A percentile compares a stretch with the other conserved stretches of the same genome.
These are phyloP conservation scores for Sebastes itinus DNA, from an alignment of 2,797 vertebrate genomes.

Conservation along the genomic window DNA sequence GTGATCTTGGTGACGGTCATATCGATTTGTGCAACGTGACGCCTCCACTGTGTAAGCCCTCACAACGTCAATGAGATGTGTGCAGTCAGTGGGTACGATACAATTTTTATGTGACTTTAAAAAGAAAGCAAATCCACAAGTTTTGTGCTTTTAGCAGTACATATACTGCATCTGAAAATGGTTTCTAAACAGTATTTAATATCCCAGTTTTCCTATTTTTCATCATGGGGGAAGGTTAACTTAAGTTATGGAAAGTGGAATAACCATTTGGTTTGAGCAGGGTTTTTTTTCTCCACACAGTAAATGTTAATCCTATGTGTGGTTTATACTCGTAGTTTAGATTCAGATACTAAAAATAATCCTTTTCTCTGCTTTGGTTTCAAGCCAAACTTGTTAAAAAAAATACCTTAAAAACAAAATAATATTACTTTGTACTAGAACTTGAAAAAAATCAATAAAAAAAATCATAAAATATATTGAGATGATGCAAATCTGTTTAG, in stretches of 20 bases:
- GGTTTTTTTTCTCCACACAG: neutral
- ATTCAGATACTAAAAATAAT: neutral
- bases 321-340: neutral
- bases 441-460: neutral
- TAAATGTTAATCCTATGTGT: neutral
- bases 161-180: neutral
- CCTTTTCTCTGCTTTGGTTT: neutral
- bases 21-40: slow-evolving; percentile 38
- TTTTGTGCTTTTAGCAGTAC: neutral
- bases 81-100: neutral
- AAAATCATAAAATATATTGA: neutral
- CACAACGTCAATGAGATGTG: neutral
- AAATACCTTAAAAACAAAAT: neutral
- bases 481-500: neutral
- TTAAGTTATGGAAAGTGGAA: neutral
- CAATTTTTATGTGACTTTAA: neutral
- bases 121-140: neutral
- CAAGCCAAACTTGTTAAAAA: neutral
- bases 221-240: neutral
- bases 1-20: neutral
- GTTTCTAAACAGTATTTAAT: neutral
- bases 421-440: neutral
- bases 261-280: neutral
- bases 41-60: neutral
- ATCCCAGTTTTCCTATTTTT: neutral